Base-by-base conservation (phyloP, 2,797 vertebrate genomes). In the Microctenopoma stevenorrisi region DNA sequence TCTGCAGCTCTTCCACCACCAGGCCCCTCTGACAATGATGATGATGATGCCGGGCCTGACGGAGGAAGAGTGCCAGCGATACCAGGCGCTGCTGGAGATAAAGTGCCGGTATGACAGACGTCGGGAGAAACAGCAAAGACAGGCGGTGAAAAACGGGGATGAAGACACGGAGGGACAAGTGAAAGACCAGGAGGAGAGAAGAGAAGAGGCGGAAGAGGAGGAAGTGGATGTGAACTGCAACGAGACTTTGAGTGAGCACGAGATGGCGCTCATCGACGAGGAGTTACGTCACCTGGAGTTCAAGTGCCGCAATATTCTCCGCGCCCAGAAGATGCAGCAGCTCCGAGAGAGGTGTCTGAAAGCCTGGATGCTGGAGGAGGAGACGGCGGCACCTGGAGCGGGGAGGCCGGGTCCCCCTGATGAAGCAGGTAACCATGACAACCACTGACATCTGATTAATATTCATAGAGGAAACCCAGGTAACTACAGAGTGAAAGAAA, bases 241-340 rank as follows among this genome's bases (percentile, higher is more conserved):
- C 0, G 90, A 93, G 65, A 91, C 84, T 14, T 50, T 93, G n/a
- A 93, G 88, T 10, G 89, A 90, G 57, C 92, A 91, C 0, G 90
- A 93, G 85, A 82, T 94, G 83, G 95, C 94, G 12, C 86, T 96
- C 81, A 87, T 97, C 16, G 95, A 96, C 57, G 96, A 97, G 77
- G 96, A 96, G 87, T 77, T 97, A 18, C 93, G 96, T 4, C 96
- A 96, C 86, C 89, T 97, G 56, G 96, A 96, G 83, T 96, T 97
- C 75, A 96, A 96, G 74, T 97, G 95, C 52, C 94, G 96, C 12
- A 96, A 95, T 79, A 94, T 96, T 25, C 89, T 96, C 56, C 86
- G 96, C 0, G 96, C 94, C 0, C 96, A 96, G 51, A 96, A 96
- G 85, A 95, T 96, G 94, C 95, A 96, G 83, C 94, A 95, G 88